Evolutionary conservation across 2,797 vertebrate genomes (phyloP).

Genomic region (Chrysocyon brachyurus): DNA sequence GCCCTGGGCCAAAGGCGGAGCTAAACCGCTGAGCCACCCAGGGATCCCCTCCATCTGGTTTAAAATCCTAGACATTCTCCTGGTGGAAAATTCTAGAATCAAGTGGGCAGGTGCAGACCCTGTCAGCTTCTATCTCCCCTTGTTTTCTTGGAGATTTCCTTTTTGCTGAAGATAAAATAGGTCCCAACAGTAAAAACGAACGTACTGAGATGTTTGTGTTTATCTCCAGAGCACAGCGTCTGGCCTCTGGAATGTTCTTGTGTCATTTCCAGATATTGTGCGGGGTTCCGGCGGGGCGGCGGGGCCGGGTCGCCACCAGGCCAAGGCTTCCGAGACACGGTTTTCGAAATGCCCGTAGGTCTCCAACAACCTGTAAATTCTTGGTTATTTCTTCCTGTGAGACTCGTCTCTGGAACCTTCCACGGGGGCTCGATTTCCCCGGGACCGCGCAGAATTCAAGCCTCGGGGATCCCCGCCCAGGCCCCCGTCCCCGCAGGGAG

Average conservation of each 20-base stretch:
- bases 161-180: constrained; percentile 57
- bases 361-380: background rate
- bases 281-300: background rate
- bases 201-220: background rate
- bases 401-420: background rate
- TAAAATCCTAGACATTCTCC: background rate
- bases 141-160: background rate
- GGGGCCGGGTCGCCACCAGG: background rate
- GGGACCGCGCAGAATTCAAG: background rate
- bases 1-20: too few relatives aligned
- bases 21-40: too few relatives aligned
- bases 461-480: fast-evolving
- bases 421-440: fast-evolving
- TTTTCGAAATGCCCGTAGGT: background rate
- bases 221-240: background rate
- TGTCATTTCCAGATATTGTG: constrained; percentile 73
- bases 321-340: background rate
- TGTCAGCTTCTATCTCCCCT: too few relatives aligned
- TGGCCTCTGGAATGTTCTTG: background rate
- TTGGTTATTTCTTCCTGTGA: background rate
- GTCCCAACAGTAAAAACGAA: constrained; percentile 43
- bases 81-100: background rate
- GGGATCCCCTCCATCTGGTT: background rate
- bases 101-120: fast-evolving
- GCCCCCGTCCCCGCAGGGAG: background rate